These are phyloP conservation scores for Gadopsis bispinosus DNA, from an alignment of 2,797 vertebrate genomes.

Conservation along the genomic window DNA sequence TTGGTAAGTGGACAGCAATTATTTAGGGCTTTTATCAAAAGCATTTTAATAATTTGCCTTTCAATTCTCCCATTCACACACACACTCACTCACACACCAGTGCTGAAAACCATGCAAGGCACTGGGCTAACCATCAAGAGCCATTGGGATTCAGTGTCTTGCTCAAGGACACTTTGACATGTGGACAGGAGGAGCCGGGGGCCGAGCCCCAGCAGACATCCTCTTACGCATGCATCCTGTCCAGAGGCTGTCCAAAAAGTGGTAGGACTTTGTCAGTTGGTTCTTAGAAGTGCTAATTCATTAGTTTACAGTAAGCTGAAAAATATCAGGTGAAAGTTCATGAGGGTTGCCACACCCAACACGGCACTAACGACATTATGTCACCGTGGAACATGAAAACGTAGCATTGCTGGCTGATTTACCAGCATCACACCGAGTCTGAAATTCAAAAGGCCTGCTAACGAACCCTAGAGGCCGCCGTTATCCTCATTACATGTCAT, in stretches of 20 bases:
- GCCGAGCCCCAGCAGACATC: background rate
- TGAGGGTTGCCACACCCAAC: background rate
- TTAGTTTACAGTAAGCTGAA: background rate
- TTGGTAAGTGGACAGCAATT: background rate
- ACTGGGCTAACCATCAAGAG: background rate
- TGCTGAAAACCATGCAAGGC: background rate
- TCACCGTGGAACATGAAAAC: background rate
- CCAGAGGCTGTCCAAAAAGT: background rate
- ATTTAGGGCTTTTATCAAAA: background rate
- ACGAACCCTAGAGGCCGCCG: background rate
- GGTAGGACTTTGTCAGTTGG: background rate
- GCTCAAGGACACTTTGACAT: conserved; percentile 4
- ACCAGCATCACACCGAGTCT: background rate
- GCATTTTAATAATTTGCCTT: background rate
- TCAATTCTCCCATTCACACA: background rate
- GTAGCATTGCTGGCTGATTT: background rate
- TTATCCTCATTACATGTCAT: conserved; percentile 5
- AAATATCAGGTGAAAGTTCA: background rate
- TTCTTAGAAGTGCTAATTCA: background rate
- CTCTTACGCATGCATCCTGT: background rate
- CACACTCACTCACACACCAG: background rate
- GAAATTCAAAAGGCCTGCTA: background rate
- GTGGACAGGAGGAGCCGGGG: background rate
- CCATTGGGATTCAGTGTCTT: background rate
- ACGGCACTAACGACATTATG: background rate